Evolutionary conservation across 1,140 invertebrate genomes (phyloP).

Genomic region (Venustaconcha ellipsiformis): DNA sequence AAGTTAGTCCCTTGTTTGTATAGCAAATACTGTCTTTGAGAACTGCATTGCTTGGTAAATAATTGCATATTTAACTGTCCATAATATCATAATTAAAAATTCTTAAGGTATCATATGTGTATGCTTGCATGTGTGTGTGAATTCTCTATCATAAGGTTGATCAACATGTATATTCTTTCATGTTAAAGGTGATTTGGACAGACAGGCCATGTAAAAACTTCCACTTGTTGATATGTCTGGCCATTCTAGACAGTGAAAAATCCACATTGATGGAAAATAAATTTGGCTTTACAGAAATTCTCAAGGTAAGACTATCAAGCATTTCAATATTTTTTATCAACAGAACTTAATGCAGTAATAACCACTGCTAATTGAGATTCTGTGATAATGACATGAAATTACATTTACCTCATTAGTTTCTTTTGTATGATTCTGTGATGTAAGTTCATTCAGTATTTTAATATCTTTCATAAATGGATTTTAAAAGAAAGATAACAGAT

Average conservation of each 20-base stretch:
- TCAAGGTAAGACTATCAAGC: slow-evolving; percentile 79
- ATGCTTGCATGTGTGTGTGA: too few species aligned
- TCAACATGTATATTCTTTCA: not conserved
- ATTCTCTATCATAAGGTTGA: too few species aligned
- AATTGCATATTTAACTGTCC: too few species aligned
- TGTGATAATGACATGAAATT: not conserved
- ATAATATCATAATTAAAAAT: too few species aligned
- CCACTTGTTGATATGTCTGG: slow-evolving; percentile 89
- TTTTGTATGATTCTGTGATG: not conserved
- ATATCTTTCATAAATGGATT: not conserved
- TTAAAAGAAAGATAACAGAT: not conserved
- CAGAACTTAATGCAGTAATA: not conserved
- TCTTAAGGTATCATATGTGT: too few species aligned
- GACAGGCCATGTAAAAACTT: slow-evolving; percentile 93
- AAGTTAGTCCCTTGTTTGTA: too few species aligned
- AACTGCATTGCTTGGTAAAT: too few species aligned
- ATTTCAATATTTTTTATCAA: not conserved
- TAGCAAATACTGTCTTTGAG: too few species aligned
- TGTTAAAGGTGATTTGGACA: slow-evolving; percentile 87
- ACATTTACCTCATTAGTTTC: not conserved
- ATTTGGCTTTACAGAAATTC: slow-evolving; percentile 95
- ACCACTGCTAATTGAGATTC: not conserved
- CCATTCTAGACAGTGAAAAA: slow-evolving; percentile 91
- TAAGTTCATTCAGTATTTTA: not conserved
- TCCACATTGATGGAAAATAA: slow-evolving; percentile 87